A percentile compares a stretch with the other conserved stretches of the same genome.
phyloP scores from a whole-genome alignment of 53 echinoderm and acorn worm genomes.

The Patiria pectinifera region DNA sequence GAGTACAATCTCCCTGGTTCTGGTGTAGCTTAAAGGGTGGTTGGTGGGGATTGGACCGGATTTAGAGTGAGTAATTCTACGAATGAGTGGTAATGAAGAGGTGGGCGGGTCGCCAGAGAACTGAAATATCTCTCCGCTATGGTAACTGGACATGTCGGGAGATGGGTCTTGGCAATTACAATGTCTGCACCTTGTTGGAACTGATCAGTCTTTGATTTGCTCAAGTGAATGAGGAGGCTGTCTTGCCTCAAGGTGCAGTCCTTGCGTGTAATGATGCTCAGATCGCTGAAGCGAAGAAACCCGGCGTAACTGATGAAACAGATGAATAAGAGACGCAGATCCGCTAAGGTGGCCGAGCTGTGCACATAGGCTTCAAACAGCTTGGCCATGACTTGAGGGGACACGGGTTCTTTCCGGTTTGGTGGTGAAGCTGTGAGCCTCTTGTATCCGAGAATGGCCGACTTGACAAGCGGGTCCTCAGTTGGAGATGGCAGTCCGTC shows the following conservation, averaged over 20 bases:
- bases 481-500: slow-evolving; percentile 26
- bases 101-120: neutral
- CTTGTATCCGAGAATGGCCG: slow-evolving; percentile 35
- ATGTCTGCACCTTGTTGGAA: neutral
- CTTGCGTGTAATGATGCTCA: neutral
- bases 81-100: neutral
- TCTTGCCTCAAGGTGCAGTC: neutral
- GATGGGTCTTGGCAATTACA: neutral
- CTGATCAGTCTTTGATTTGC: slow-evolving; percentile 40
- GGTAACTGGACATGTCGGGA: neutral
- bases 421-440: slow-evolving; percentile 17
- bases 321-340: neutral
- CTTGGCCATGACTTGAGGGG: neutral
- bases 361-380: slow-evolving; percentile 4
- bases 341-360: neutral
- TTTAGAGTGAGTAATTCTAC: neutral
- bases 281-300: no score
- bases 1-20: slow-evolving; percentile 1
- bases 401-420: slow-evolving; percentile 1
- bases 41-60: neutral
- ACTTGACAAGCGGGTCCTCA: slow-evolving; percentile 34
- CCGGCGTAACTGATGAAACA: slow-evolving; percentile 34
- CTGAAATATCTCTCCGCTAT: neutral
- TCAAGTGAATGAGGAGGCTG: slow-evolving; percentile 32
- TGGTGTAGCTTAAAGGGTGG: neutral